Evolutionary conservation across 2,888 invertebrate genomes (phyloP).

Genomic region (Plagiodera versicolora): DNA sequence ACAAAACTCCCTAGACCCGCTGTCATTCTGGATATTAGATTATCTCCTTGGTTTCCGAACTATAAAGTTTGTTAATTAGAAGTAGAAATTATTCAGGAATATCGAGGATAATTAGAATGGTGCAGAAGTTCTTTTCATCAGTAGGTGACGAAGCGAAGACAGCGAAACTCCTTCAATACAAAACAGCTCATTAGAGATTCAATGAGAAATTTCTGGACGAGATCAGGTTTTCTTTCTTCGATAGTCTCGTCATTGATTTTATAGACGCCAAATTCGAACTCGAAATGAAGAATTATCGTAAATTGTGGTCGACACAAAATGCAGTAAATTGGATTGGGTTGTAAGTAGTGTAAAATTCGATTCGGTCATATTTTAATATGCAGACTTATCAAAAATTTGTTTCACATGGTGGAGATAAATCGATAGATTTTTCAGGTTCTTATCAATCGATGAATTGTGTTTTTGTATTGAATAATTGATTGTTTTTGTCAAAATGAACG

Average conservation of each 20-base stretch:
- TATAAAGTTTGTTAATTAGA: slow-evolving; percentile 10
- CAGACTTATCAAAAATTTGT: no score
- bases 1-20: slow-evolving; percentile 6
- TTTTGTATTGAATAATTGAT: no score
- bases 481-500: no score
- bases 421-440: no score
- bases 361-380: no score
- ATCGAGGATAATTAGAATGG: slow-evolving; percentile 12
- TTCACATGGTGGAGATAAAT: no score
- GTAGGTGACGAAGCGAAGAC: neutral
- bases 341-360: no score
- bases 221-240: neutral
- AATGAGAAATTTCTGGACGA: neutral
- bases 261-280: neutral
- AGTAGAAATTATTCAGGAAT: slow-evolving; percentile 11
- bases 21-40: slow-evolving; percentile 13
- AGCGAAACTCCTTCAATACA: neutral
- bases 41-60: slow-evolving; percentile 9
- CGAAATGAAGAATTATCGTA: neutral
- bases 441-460: no score
- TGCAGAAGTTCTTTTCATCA: neutral
- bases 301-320: neutral
- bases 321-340: no score
- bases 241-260: neutral
- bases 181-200: neutral